A percentile compares a stretch with the other conserved stretches of the same genome.
phyloP scores from a whole-genome alignment of 2,888 invertebrate genomes.

The Tachystola acroxantha region DNA sequence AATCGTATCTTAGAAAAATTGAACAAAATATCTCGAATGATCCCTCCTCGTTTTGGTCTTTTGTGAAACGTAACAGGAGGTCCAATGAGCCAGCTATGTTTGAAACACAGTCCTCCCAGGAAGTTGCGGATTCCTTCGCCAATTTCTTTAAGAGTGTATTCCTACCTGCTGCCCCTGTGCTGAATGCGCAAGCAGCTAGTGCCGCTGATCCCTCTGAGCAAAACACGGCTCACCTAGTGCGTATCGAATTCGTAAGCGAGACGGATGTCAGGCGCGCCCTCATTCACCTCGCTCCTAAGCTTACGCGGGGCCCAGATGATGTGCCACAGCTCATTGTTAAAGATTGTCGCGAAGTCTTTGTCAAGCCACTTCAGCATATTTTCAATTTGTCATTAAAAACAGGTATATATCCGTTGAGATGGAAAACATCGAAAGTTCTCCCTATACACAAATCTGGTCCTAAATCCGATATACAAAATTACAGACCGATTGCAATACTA shows the following conservation, averaged over 20 bases:
- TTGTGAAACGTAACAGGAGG: too few relatives aligned
- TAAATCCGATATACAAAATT: too few relatives aligned
- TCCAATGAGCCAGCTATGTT: not conserved
- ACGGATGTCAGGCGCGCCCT: not conserved
- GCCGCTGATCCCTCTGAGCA: not conserved
- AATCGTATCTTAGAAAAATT: not conserved
- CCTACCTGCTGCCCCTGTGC: not conserved
- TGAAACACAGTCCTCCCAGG: not conserved
- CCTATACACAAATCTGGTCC: too few relatives aligned
- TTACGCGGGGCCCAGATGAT: not conserved
- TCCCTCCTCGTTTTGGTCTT: not conserved
- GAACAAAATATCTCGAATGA: not conserved
- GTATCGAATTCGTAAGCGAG: not conserved
- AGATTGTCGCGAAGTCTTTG: not conserved
- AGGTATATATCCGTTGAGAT: too few relatives aligned
- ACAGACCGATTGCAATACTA: too few relatives aligned
- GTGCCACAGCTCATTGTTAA: not conserved
- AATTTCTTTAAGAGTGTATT: not conserved
- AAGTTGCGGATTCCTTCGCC: not conserved
- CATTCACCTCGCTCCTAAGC: not conserved
- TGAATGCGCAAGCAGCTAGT: not conserved
- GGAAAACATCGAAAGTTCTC: too few relatives aligned
- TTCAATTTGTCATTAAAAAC: too few relatives aligned
- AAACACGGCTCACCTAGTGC: not conserved
- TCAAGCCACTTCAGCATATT: too few relatives aligned